These are phyloP conservation scores for Nebria salina DNA, from an alignment of 2,888 invertebrate species.

Conservation along the genomic window DNA sequence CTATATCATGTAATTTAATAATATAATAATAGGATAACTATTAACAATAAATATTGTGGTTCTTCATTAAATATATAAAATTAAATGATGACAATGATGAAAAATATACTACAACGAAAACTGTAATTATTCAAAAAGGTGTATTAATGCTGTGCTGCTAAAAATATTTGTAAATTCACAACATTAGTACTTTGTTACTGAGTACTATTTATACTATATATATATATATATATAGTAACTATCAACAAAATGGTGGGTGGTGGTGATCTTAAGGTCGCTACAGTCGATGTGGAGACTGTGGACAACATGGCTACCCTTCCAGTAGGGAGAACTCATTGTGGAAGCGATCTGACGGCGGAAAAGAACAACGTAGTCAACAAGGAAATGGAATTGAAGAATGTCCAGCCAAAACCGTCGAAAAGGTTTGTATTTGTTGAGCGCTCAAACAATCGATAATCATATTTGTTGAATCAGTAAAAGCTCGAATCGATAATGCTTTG, in stretches of 20 bases:
- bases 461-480: not conserved
- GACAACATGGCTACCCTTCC: conserved; percentile 92
- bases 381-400: conserved; percentile 88
- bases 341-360: conserved; percentile 79
- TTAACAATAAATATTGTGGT: too few relatives aligned
- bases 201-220: not conserved
- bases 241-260: conserved; percentile 69
- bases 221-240: too few relatives aligned
- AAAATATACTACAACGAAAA: too few relatives aligned
- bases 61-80: too few relatives aligned
- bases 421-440: conserved; percentile 65
- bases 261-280: conserved; percentile 87
- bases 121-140: too few relatives aligned
- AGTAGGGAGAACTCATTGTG: conserved; percentile 74
- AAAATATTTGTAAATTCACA: too few relatives aligned
- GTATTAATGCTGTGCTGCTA: too few relatives aligned
- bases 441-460: not conserved
- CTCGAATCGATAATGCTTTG: not conserved
- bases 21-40: too few relatives aligned
- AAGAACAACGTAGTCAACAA: conserved; percentile 85
- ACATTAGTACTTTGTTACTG: too few relatives aligned
- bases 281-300: conserved; percentile 86
- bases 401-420: conserved; percentile 84
- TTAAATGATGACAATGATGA: too few relatives aligned
- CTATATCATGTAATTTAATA: too few relatives aligned